These are phyloP conservation scores for Pseudomyrmex cubaensis DNA, from an alignment of 1,140 invertebrate genomes.

Conservation along the genomic window DNA sequence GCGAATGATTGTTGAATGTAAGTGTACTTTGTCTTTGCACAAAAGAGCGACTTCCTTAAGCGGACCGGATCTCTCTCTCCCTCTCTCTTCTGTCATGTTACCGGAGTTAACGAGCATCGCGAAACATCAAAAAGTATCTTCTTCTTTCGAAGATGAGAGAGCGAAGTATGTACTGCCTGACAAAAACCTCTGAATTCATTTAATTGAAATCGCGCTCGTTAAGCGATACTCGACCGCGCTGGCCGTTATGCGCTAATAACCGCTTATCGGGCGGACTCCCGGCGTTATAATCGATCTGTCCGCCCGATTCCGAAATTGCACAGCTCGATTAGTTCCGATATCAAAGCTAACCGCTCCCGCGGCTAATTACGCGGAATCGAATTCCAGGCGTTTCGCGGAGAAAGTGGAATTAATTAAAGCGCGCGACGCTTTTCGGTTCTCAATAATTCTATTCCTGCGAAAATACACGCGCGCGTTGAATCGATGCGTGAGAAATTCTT, in stretches of 20 bases:
- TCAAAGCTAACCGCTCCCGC: conserved; percentile 29
- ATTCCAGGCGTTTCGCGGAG: conserved; percentile 27
- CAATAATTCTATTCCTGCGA: background rate
- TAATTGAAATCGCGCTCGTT: conserved; percentile 52
- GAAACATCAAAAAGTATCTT: conserved; percentile 37
- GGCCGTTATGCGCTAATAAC: conserved; percentile 41
- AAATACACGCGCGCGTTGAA: background rate
- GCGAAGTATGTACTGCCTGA: background rate
- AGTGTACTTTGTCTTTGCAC: conserved; percentile 2
- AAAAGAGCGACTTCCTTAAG: conserved; percentile 21
- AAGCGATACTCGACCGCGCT: conserved; percentile 25
- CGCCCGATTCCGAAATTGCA: conserved; percentile 34
- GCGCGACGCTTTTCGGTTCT: background rate
- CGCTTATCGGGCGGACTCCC: conserved; percentile 20
- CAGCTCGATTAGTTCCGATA: conserved; percentile 54
- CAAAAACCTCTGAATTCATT: conserved; percentile 39
- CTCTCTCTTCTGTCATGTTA: background rate
- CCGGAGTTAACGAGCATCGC: conserved; percentile 21
- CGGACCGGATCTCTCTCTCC: background rate
- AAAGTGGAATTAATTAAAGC: conserved; percentile 41
- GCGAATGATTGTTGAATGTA: conserved; percentile 25
- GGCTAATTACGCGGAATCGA: conserved; percentile 53
- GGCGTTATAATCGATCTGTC: conserved; percentile 42
- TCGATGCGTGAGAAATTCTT: background rate
- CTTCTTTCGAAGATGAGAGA: too few relatives aligned